phyloP scores from a whole-genome alignment of 2,888 invertebrate species.

The Leuctra nigra region DNA sequence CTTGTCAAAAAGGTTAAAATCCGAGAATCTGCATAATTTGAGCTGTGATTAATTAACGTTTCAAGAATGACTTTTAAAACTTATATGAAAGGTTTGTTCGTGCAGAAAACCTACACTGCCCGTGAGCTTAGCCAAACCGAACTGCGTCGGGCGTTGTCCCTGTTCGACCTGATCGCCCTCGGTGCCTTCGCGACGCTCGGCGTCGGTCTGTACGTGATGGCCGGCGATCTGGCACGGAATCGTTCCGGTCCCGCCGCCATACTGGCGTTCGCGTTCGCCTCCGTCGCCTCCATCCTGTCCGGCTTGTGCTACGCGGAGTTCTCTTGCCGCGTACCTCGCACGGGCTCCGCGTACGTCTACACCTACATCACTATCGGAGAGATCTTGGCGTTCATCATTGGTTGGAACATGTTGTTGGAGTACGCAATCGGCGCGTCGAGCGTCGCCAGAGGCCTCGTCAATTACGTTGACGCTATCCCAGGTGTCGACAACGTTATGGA shows the following conservation, averaged over 20 bases:
- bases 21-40: too few relatives aligned
- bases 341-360: conserved; percentile 80
- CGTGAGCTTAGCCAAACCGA: neutral
- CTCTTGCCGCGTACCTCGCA: conserved; percentile 70
- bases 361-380: conserved; percentile 72
- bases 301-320: conserved; percentile 73
- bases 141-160: neutral
- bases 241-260: neutral
- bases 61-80: too few relatives aligned
- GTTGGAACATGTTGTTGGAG: conserved; percentile 77
- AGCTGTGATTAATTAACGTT: too few relatives aligned
- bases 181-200: neutral
- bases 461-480: conserved; percentile 60
- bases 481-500: conserved; percentile 55
- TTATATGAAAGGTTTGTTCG: neutral
- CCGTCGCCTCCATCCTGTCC: neutral
- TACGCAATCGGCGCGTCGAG: conserved; percentile 73
- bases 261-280: neutral
- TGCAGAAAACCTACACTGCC: neutral
- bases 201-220: neutral
- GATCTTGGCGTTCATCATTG: conserved; percentile 71
- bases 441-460: conserved; percentile 65
- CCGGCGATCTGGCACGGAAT: neutral
- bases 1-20: too few relatives aligned
- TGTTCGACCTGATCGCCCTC: neutral